Base-by-base conservation (phyloP, 2,113 vertebrate species). In the Hypocryptadius cinnamomeus region DNA sequence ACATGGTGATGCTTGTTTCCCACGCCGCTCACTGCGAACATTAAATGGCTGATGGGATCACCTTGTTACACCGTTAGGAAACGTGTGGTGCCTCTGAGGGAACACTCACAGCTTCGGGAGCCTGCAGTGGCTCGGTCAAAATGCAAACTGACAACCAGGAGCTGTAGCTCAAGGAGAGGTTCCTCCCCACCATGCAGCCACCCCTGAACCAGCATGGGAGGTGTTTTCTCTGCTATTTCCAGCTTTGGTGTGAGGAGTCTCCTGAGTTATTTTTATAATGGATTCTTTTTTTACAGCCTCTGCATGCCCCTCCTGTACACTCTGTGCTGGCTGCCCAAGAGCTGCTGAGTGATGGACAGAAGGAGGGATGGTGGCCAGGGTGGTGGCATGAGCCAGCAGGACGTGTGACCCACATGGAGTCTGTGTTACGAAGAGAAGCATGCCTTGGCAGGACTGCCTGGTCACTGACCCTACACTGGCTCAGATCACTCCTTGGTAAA, bases 351-450 rank as follows among this genome's bases (percentile, higher is more conserved):
- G 83, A 92, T 0, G 17, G 95, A 90, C 95, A 96, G 91, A 56
- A 66, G 93, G 72, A 92, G 85, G 96, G 87, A 87, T 10, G 0
- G 31, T 5, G 27, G 85, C 94, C 65, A 92, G 92, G 89, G 72
- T 24, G 44, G 93, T 50, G 92, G 74, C 56, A 71, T 30, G 82
- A 93, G 96, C 96, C 97, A 96, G 85, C 13, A 9, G 81, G 78
- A 92, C 96, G 48, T 97, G 96, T 97, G 97, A 97, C 85, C 23
- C 80, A 73, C 79, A n/a, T 79, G 93, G 93, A 97, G 87, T n/a
- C 77, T 74, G 51, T 87, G 82, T 95, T 91, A 97, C 64, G 51
- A 50, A 96, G 94, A 3, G 5, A 87, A 89, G 85, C 50, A 85
- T 64, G 73, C 31, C 28, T 94, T 88, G 96, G 96, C 95, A 96